phyloP scores from a whole-genome alignment of 64 coral and sea anemone genomes.

The Pachyseris speciosa region DNA sequence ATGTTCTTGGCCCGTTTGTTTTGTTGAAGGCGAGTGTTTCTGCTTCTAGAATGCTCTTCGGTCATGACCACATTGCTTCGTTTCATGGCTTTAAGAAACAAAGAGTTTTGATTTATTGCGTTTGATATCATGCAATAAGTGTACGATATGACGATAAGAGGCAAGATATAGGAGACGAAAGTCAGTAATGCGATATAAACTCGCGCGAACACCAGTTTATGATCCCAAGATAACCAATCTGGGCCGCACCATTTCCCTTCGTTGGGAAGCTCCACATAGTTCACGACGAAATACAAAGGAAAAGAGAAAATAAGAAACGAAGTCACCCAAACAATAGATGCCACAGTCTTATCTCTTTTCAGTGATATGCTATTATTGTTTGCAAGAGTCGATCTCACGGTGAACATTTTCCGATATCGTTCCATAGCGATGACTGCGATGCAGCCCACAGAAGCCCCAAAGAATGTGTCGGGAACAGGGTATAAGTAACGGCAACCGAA shows the following conservation, averaged over 20 bases:
- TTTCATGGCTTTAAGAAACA: too few relatives aligned
- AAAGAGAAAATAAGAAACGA: constrained; percentile 29
- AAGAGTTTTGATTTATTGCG: constrained; percentile 14
- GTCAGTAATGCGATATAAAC: constrained; percentile 7
- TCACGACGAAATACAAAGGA: constrained; percentile 45
- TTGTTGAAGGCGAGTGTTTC: constrained; percentile 40
- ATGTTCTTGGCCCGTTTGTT: constrained; percentile 77
- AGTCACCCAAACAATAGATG: constrained; percentile 28
- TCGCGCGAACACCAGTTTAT: background rate
- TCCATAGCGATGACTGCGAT: constrained; percentile 66
- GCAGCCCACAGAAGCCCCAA: constrained; percentile 54
- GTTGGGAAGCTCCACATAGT: constrained; percentile 9
- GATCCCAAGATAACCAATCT: background rate
- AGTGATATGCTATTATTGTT: background rate
- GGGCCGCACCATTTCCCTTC: background rate
- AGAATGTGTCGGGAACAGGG: constrained; percentile 55
- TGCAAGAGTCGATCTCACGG: background rate
- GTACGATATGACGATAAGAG: constrained; percentile 38
- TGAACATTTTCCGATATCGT: constrained; percentile 50
- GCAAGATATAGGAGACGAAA: constrained; percentile 38
- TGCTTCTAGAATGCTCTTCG: background rate
- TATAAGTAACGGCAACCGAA: constrained; percentile 59
- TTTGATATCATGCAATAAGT: constrained; percentile 60
- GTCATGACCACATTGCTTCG: constrained; percentile 40
- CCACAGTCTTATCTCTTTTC: constrained; percentile 3